Evolutionary conservation across 2,888 invertebrate genomes (phyloP).

Genomic region (Amiota minor): DNA sequence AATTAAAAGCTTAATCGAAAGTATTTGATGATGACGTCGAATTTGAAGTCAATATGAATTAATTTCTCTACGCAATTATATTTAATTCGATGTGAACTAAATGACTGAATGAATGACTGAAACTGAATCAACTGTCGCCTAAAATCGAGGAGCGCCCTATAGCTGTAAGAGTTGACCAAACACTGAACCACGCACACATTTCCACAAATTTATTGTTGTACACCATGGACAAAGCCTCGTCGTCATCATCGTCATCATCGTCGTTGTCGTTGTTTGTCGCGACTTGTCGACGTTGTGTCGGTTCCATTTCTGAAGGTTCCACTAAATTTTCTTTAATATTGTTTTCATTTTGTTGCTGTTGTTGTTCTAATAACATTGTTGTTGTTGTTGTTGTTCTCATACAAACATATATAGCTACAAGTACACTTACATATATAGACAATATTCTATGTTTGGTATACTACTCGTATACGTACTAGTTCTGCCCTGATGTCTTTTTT

Average conservation of each 20-base stretch:
- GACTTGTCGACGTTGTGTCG: not conserved
- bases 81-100: not conserved
- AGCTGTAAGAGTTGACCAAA: constrained; percentile 21
- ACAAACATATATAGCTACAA: not conserved
- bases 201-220: not conserved
- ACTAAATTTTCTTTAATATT: constrained; percentile 7
- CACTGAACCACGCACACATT: constrained; percentile 6
- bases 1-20: not conserved
- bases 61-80: not conserved
- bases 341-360: not conserved
- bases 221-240: constrained; percentile 13
- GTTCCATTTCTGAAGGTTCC: not conserved
- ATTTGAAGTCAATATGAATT: not conserved
- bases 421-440: not conserved
- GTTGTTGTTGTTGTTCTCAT: not conserved
- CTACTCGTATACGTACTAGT: not conserved
- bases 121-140: not conserved
- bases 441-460: not conserved
- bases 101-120: no score
- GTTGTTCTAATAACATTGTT: not conserved
- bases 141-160: constrained; percentile 8
- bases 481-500: not conserved
- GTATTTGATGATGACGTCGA: not conserved
- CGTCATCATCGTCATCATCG: not conserved
- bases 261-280: constrained; percentile 9